A percentile compares a stretch with the other conserved stretches of the same genome.
Evolutionary conservation across 92 coral and sea anemone species (phyloP).

Genomic region (Montipora capitata): DNA sequence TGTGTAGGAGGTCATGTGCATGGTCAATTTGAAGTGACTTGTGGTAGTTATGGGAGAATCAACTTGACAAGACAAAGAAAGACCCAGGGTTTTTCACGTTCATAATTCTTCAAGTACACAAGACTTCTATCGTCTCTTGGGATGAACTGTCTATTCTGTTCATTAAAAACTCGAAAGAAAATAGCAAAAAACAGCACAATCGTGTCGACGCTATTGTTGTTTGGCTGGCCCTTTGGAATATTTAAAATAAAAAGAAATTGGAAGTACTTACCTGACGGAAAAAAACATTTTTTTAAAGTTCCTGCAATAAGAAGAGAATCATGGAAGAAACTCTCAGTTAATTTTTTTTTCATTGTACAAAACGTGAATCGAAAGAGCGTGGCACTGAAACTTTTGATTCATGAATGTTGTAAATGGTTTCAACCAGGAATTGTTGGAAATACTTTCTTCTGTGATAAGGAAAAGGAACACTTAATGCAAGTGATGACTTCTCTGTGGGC

Average conservation of each 20-base stretch:
- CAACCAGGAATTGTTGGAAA: too few relatives aligned
- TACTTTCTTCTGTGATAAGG: too few relatives aligned
- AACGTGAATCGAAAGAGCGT: background rate
- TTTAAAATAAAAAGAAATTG: too few relatives aligned
- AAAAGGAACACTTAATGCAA: too few relatives aligned
- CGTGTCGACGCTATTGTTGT: too few relatives aligned
- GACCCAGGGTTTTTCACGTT: background rate
- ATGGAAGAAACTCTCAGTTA: background rate
- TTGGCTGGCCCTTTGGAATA: too few relatives aligned
- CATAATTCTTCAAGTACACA: constrained; percentile 8
- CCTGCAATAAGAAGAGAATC: background rate
- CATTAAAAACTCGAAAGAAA: too few relatives aligned
- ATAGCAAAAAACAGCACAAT: background rate
- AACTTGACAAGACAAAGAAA: background rate
- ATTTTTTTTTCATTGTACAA: background rate
- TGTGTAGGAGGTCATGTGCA: constrained; percentile 30
- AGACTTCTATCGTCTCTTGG: background rate
- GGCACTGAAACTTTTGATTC: background rate
- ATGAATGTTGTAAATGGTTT: background rate
- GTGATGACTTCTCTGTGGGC: too few relatives aligned
- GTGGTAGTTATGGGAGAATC: background rate
- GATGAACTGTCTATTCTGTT: background rate
- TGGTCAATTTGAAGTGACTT: background rate
- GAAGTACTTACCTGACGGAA: background rate
- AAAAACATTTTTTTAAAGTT: background rate